Conservation (phyloP, 2,888 invertebrate genomes). For the Nephrotoma appendiculata region DNA sequence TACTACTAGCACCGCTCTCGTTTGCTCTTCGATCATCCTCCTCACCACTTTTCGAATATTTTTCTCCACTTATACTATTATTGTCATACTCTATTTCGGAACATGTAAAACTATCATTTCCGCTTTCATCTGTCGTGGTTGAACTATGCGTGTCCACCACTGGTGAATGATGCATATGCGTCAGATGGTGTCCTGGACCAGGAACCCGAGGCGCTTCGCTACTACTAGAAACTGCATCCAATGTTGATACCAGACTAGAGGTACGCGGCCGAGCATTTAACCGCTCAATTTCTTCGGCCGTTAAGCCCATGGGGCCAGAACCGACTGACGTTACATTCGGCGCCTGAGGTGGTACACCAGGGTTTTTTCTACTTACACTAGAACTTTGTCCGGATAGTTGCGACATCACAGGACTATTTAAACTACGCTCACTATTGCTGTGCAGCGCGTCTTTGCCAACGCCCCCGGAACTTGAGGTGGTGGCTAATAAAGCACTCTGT, state of each 20-base stretch:
- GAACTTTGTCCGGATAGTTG: constrained; percentile 79
- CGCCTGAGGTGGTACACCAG: constrained; percentile 50
- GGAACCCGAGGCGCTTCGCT: constrained; percentile 63
- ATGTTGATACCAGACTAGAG: constrained; percentile 78
- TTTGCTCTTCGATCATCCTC: constrained; percentile 44
- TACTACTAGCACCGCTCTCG: constrained; percentile 36
- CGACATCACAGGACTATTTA: constrained; percentile 87
- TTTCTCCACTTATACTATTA: constrained; percentile 68
- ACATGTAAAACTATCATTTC: constrained; percentile 94
- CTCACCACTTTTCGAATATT: constrained; percentile 47
- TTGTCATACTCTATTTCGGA: constrained; percentile 96
- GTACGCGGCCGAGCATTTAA: constrained; percentile 76
- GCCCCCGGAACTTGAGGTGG: constrained; percentile 77
- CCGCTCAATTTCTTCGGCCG: constrained; percentile 86
- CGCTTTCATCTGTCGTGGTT: constrained; percentile 82
- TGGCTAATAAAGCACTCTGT: constrained; percentile 76
- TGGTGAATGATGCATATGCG: constrained; percentile 58
- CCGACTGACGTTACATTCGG: constrained; percentile 53
- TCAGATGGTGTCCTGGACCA: constrained; percentile 50
- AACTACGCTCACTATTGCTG: constrained; percentile 79
- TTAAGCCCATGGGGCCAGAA: constrained; percentile 62
- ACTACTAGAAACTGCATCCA: constrained; percentile 88
- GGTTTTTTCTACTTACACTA: constrained; percentile 60
- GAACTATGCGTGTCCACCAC: constrained; percentile 60
- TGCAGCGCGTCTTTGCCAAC: constrained; percentile 80